Base-by-base conservation (phyloP, 2,797 vertebrate species). In the Chloroceryle inda region DNA sequence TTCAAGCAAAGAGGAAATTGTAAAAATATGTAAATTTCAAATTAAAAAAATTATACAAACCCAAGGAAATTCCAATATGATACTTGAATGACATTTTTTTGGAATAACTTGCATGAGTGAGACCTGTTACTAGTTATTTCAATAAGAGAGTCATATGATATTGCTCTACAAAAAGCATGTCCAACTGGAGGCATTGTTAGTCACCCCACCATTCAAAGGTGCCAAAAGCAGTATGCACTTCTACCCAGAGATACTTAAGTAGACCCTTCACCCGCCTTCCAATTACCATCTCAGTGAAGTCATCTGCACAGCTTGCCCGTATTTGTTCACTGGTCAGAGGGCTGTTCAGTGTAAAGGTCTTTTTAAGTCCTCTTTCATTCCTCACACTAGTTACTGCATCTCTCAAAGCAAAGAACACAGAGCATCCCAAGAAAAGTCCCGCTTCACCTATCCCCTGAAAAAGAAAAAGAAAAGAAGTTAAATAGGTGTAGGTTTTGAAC, bases 381-480 rank as follows among this genome's bases (percentile, higher is more conserved):
- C 98, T 98, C 5, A 98, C 98, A 1, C 97, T 93, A 2, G 97
- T 96, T 91, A 98, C 88, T 0, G 99, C 99, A 24, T 99, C 98
- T 92, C 98, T 98, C 68, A 99, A 98, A 89, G 99, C 99, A 0
- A 99, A 99, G 97, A 99, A 99, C 59, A 99, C 99, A 1, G 99
- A 98, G 42, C 98, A 98, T 53, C 99, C 99, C 94, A 99, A 96
- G 97, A 98, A 99, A 87, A 99, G 31, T 15, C 96, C 88, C 1
- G 99, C 98, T 68, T 99, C 99, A 10, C 99, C 99, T 1, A 99
- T 97, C 4, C 99, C 99, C 99, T 99, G 95, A 8, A 81, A 78
- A 79, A 76, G 31, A 56, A 77, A 73, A 72, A 72, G 5, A 45
- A 29, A 23, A 72, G 5, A 45, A 29, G 37, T 59, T 47, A 58